Percentiles rank a stretch among this genome's conserved stretches.
Conservation (phyloP, 2,888 invertebrate genomes). For the Operophtera brumata region DNA sequence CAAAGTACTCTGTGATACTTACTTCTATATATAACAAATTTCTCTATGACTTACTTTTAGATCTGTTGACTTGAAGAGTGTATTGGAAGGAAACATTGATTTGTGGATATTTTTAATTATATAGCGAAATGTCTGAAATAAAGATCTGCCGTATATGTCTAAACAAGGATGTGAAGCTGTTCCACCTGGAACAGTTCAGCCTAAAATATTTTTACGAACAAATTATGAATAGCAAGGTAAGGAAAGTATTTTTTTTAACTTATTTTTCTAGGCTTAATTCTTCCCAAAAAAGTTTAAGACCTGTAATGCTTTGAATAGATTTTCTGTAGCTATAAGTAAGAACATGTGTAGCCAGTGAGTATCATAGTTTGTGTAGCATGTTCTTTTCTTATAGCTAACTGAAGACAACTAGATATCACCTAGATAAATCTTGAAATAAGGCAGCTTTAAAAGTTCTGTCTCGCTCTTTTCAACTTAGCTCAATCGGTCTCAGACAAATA, state of each 20-base stretch:
- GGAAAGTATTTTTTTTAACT: conserved; percentile 27
- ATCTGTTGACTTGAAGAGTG: no score
- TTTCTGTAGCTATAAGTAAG: neutral
- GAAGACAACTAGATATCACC: no score
- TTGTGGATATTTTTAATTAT: neutral
- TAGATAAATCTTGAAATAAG: no score
- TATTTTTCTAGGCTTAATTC: neutral
- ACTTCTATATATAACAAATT: no score
- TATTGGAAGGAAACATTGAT: neutral
- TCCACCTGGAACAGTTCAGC: conserved; percentile 44
- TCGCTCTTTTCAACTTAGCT: no score
- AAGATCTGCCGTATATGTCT: conserved; percentile 56
- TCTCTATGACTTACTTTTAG: no score
- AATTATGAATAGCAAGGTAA: conserved; percentile 53
- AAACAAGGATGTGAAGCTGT: conserved; percentile 49
- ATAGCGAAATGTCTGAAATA: conserved; percentile 41
- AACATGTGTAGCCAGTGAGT: no score
- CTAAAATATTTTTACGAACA: conserved; percentile 53
- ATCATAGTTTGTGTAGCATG: no score
- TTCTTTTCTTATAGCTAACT: no score
- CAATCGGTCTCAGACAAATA: no score
- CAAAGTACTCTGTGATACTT: no score
- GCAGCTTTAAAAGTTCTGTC: no score
- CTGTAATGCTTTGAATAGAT: neutral
- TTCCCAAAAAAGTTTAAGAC: neutral